These are phyloP conservation scores for Omphaloscelis lunosa DNA, from an alignment of 2,888 invertebrate species.

Conservation along the genomic window DNA sequence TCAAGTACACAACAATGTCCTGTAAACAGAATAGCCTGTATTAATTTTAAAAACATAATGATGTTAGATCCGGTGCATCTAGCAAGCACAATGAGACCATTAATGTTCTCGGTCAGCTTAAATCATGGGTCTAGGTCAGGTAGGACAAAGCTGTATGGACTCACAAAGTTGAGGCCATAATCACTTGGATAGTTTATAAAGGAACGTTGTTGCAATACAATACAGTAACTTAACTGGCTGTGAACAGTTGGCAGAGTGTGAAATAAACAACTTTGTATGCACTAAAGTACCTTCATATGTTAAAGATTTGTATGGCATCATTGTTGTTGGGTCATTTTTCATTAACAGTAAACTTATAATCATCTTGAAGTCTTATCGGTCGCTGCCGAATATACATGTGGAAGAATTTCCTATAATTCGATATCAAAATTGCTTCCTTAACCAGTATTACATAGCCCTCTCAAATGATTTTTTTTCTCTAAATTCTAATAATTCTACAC, in stretches of 20 bases:
- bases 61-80: constrained; percentile 51
- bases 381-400: background rate
- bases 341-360: background rate
- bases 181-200: background rate
- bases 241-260: background rate
- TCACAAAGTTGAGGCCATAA: background rate
- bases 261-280: background rate
- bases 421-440: background rate
- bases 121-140: constrained; percentile 31
- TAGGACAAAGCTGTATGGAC: constrained; percentile 25
- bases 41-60: constrained; percentile 32
- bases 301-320: background rate
- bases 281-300: background rate
- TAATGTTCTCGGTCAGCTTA: constrained; percentile 33
- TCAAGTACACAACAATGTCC: constrained; percentile 24
- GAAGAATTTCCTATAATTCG: background rate
- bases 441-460: background rate
- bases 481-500: background rate
- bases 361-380: background rate
- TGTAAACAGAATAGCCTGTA: constrained; percentile 2
- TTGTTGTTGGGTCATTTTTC: background rate
- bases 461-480: background rate
- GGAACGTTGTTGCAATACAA: background rate
- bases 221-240: background rate
- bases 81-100: constrained; percentile 47